A percentile compares a stretch with the other conserved stretches of the same genome.
Conservation (phyloP, 2,113 vertebrate genomes). For the Melanerpes aurifrons region DNA sequence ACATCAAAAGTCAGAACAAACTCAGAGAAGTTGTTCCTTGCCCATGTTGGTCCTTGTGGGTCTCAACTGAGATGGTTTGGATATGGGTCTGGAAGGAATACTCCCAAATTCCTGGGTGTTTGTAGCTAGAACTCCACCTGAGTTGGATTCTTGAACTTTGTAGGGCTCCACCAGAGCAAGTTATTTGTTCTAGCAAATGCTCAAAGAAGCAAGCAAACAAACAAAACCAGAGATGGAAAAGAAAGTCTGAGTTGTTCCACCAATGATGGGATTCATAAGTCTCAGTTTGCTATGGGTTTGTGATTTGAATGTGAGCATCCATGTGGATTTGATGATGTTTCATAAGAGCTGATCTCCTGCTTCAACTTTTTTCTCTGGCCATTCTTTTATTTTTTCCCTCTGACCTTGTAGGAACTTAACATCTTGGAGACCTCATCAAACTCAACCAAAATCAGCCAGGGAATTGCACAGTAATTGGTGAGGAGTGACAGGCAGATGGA, state of each 20-base stretch:
- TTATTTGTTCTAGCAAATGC: conserved; percentile 40
- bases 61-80: conserved; percentile 9
- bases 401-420: conserved; percentile 62
- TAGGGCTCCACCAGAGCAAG: background rate
- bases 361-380: conserved; percentile 45
- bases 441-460: background rate
- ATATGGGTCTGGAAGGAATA: conserved; percentile 10
- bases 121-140: conserved; percentile 23
- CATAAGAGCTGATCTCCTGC: conserved; percentile 44
- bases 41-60: background rate
- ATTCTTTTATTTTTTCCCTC: conserved; percentile 3
- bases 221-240: conserved; percentile 19
- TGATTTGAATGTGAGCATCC: conserved; percentile 31
- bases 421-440: conserved; percentile 57
- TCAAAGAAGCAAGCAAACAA: conserved; percentile 53
- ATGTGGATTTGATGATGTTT: conserved; percentile 66
- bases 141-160: conserved; percentile 20
- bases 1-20: background rate
- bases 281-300: background rate
- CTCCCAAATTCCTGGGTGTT: conserved; percentile 11
- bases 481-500: conserved; percentile 44
- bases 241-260: conserved; percentile 28
- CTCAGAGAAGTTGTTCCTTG: background rate
- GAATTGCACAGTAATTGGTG: conserved; percentile 62
- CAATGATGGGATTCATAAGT: conserved; percentile 34